Base-by-base conservation (phyloP, 2,113 vertebrate genomes). In the Bufo gargarizans region DNA sequence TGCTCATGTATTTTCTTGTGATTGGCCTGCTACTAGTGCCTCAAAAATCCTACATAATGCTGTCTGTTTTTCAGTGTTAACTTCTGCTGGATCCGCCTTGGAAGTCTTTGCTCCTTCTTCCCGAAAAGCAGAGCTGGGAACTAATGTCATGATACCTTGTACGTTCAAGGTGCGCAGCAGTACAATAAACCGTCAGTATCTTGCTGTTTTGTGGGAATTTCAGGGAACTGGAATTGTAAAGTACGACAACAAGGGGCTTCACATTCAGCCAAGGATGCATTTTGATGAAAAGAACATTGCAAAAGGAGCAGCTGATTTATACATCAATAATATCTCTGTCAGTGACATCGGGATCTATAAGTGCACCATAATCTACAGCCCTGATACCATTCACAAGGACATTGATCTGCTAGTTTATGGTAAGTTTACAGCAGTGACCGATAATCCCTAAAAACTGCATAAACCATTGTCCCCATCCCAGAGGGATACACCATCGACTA, bases 341-440 rank as follows among this genome's bases (percentile, higher is more conserved):
- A 4, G 11, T 1, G 88, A 89, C 33, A 49, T 47, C 12, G 88
- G 88, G 9, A 11, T 11, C 2, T 89, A 89, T 53, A 71, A 1
- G 13, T 56, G 88, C 58, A 80, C 47, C 14, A 43, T 89, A 6
- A 65, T 88, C 80, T 88, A 83, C 87, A 88, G 12, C 4, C 87
- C 87, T 8, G 11, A 88, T 2, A 82, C 2, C 1, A 5, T 9
- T 4, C 2, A 14, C 4, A 77, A 67, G 71, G 56, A 83, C 1
- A n/a, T 88, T 7, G 5, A 16, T 17, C 63, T 88, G 6, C 49
- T 10, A 20, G 87, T 88, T 12, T 33, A 53, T 22, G 79, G 87
- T 83, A 76, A 82, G 86, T 71, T 49, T 49, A 4, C 5, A 9
- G 22, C 4, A 16, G 4, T 71, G 19, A 4, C 11, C 8, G 22